Conservation (phyloP, 2,797 vertebrate genomes). For the Carapus acus region DNA sequence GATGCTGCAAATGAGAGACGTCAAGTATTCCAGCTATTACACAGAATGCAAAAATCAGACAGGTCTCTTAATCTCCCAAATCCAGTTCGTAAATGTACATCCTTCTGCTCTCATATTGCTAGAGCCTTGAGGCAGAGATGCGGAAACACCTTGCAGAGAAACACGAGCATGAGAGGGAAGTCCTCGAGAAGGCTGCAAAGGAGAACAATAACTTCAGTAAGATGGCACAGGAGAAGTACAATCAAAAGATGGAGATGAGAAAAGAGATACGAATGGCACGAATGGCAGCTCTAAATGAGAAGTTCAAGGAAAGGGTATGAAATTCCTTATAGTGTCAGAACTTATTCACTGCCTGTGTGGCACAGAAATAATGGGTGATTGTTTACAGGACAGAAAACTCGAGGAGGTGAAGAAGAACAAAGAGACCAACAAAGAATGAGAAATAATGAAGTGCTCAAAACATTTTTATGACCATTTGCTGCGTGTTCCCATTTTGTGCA, state of each 20-base stretch:
- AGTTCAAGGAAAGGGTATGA: constrained; percentile 88
- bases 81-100: no score
- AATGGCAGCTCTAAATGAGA: constrained; percentile 87
- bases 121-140: constrained; percentile 87
- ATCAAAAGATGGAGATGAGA: constrained; percentile 92
- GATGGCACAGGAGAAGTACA: constrained; percentile 88
- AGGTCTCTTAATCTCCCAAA: no score
- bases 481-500: no score
- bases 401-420: constrained; percentile 94
- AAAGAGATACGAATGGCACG: constrained; percentile 89
- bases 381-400: constrained; percentile 85
- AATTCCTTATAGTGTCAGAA: neutral
- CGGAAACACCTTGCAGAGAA: constrained; percentile 90
- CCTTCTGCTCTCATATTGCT: neutral
- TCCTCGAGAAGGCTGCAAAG: constrained; percentile 88
- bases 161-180: constrained; percentile 89
- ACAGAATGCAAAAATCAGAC: neutral
- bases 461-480: no score
- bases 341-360: neutral
- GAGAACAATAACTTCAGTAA: constrained; percentile 92
- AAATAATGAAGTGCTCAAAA: no score
- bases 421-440: constrained; percentile 79
- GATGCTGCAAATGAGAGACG: constrained; percentile 93
- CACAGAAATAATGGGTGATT: constrained; percentile 1
- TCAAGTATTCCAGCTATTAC: constrained; percentile 73